Conservation (phyloP, 2,113 vertebrate genomes). For the Crotalus viridis region DNA sequence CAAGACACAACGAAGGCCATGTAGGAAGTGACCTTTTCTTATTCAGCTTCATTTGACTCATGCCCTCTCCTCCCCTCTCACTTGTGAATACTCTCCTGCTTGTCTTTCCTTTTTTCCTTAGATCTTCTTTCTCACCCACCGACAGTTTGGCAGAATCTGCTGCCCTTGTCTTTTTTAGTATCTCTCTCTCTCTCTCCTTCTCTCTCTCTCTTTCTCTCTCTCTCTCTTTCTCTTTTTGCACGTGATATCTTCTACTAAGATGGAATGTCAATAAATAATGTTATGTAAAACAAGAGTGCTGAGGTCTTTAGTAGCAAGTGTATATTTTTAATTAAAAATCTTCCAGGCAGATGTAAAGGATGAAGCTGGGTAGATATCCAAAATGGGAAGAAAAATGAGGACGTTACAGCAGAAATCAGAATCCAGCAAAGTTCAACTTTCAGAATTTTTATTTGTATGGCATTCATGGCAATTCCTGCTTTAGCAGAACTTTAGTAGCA, state of each 20-base stretch:
- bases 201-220: neutral
- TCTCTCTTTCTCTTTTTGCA: neutral
- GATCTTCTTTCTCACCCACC: slow-evolving; percentile 21
- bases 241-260: slow-evolving; percentile 16
- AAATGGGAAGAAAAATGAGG: neutral
- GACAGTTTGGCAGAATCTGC: neutral
- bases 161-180: neutral
- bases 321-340: neutral
- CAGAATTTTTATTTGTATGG: neutral
- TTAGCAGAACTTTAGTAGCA: neutral
- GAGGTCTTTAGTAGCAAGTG: neutral
- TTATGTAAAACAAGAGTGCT: neutral
- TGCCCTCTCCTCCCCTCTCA: neutral
- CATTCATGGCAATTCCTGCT: neutral
- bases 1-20: neutral
- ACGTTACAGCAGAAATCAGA: neutral
- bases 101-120: slow-evolving; percentile 22
- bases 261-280: slow-evolving; percentile 40
- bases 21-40: neutral
- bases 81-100: neutral
- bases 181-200: neutral
- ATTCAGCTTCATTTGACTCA: neutral
- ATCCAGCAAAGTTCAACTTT: neutral
- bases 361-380: neutral
- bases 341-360: neutral